These are phyloP conservation scores for Muntiacus muntjak DNA, from an alignment of 2,113 vertebrate species.

Conservation along the genomic window DNA sequence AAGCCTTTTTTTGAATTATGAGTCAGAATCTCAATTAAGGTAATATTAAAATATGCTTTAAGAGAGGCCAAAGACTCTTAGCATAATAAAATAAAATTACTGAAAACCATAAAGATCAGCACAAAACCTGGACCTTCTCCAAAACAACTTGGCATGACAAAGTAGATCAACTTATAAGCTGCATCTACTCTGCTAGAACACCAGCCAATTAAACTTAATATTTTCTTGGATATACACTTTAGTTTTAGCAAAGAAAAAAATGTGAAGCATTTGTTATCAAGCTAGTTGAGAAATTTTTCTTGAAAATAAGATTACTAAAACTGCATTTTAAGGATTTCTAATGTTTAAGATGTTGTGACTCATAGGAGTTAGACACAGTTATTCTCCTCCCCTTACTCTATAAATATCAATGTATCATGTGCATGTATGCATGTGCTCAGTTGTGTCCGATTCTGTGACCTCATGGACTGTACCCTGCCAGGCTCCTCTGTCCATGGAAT, in stretches of 20 bases:
- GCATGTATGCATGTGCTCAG: background rate
- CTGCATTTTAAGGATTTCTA: background rate
- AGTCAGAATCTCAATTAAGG: conserved; percentile 45
- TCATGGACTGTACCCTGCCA: background rate
- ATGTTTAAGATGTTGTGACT: background rate
- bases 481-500: background rate
- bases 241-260: background rate
- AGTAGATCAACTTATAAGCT: conserved; percentile 41
- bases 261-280: background rate
- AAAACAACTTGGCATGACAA: conserved; percentile 44
- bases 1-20: conserved; percentile 45
- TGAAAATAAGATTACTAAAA: background rate
- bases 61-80: conserved; percentile 40
- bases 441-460: background rate
- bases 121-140: conserved; percentile 46
- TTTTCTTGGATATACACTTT: background rate
- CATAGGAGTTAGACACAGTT: background rate
- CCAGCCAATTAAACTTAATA: background rate
- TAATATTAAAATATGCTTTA: conserved; percentile 60
- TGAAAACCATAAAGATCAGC: conserved; percentile 51
- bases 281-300: background rate
- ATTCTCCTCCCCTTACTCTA: background rate
- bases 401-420: background rate
- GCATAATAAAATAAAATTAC: conserved; percentile 51
- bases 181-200: background rate